Evolutionary conservation across 1,140 invertebrate species (phyloP).

Genomic region (Trachymyrmex cornetzi): DNA sequence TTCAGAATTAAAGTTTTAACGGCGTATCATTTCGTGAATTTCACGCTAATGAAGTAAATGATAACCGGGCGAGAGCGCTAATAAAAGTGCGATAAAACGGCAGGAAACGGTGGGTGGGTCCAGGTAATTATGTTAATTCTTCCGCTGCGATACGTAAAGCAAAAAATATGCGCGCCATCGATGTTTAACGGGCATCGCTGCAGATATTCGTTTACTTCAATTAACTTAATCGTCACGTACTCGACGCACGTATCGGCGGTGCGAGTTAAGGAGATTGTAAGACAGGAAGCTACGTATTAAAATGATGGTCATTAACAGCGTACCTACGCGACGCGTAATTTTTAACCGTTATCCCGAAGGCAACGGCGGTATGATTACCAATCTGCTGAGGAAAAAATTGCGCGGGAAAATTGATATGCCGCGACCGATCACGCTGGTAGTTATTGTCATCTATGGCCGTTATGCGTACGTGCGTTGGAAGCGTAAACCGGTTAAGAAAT

Average conservation of each 20-base stretch:
- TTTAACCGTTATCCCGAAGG: conserved; percentile 72
- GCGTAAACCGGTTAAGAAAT: conserved; percentile 68
- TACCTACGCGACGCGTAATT: conserved; percentile 65
- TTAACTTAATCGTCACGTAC: conserved; percentile 72
- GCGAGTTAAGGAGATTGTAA: conserved; percentile 59
- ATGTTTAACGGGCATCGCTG: conserved; percentile 20
- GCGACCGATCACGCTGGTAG: conserved; percentile 62
- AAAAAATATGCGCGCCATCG: conserved; percentile 16
- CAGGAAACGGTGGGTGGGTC: conserved; percentile 43
- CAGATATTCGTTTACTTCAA: conserved; percentile 72
- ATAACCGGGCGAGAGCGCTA: conserved; percentile 37
- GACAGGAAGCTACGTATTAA: conserved; percentile 73
- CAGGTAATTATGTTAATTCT: conserved; percentile 71
- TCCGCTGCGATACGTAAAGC: conserved; percentile 20
- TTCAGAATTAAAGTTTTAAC: conserved; percentile 33
- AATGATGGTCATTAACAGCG: conserved; percentile 75
- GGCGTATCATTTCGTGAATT: conserved; percentile 34
- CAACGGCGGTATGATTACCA: conserved; percentile 71
- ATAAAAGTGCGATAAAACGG: conserved; percentile 49
- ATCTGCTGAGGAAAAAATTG: conserved; percentile 53
- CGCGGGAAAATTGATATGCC: conserved; percentile 73
- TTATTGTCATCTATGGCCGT: conserved; percentile 77
- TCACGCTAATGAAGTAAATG: conserved; percentile 58
- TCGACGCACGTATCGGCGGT: conserved; percentile 38
- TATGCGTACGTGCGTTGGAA: conserved; percentile 72